Base-by-base conservation (phyloP, 2,113 vertebrate genomes). In the Myotis yumanensis region DNA sequence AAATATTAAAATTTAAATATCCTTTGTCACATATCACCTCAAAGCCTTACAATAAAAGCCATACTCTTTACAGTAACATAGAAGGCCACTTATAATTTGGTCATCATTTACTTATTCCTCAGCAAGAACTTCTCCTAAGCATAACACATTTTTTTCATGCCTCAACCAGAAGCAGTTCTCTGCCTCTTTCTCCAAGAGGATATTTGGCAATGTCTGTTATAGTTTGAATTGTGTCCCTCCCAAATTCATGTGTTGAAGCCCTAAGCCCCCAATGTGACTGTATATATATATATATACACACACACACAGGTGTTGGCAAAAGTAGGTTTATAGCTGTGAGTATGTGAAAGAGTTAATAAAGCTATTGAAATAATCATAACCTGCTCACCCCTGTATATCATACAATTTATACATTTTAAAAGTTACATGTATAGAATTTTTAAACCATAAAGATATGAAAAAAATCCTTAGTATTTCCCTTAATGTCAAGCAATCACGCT, bases 1-100 rank as follows among this genome's bases (percentile, higher is more conserved):
- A 87, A 76, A 51, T 48, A 71, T 57, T 40, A 30, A 95, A 92
- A 62, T 92, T 40, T 89, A 95, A 89, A 66, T 81, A 76, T 14
- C 11, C 69, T 35, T 28, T 83, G 76, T 52, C 11, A 62, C 22
- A 17, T 71, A 62, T 46, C 40, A 86, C 66, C 23, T 57, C 15
- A 28, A 84, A 69, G 40, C 30, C 43, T 88, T 93, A 73, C 15
- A 54, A 86, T 69, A 94, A 62, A 96, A 89, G 9, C 5, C 11
- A 68, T 22, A 32, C 37, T 86, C n/a, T 84, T 59, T 25, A 68
- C 28, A 57, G 23, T 59, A 72, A 85, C 22, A 71, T 5, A 90
- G 54, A 66, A 86, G 12, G 43, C 3, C 48, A 22, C 66, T 85
- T 80, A 93, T 46, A 75, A 69, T 54, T n/a, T 75, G 71, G 32